Evolutionary conservation across 2,888 invertebrate species (phyloP).

Genomic region (Bombylius major): DNA sequence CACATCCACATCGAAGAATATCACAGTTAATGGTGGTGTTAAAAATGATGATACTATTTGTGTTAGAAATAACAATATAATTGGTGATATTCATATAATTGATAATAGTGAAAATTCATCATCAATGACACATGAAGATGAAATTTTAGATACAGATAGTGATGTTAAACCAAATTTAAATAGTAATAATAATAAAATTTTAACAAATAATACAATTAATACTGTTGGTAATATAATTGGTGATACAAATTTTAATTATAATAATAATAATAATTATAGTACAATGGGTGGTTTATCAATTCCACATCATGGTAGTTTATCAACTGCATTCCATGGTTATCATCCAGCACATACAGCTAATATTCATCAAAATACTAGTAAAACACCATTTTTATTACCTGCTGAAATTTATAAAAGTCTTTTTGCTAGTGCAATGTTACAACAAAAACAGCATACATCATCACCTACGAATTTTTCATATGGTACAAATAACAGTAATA

Average conservation of each 20-base stretch:
- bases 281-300: slow-evolving; percentile 15
- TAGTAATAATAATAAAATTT: neutral
- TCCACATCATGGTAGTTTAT: slow-evolving; percentile 14
- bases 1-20: neutral
- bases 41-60: too few relatives aligned
- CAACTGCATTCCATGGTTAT: slow-evolving; percentile 17
- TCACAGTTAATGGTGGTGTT: too few relatives aligned
- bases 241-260: neutral
- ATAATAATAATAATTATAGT: neutral
- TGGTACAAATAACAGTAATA: slow-evolving; percentile 8
- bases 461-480: neutral
- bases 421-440: slow-evolving; percentile 53
- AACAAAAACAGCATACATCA: slow-evolving; percentile 30
- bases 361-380: slow-evolving; percentile 12
- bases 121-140: slow-evolving; percentile 14
- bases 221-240: too few relatives aligned
- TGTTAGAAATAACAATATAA: too few relatives aligned
- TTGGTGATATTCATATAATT: too few relatives aligned
- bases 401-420: slow-evolving; percentile 69
- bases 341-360: slow-evolving; percentile 15
- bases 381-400: slow-evolving; percentile 48
- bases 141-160: slow-evolving; percentile 11
- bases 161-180: slow-evolving; percentile 16
- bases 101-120: slow-evolving; percentile 11
- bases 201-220: neutral